Evolutionary conservation across 2,113 vertebrate genomes (phyloP), one percentile per base, ranked within the genome.

Genomic region (Forbesichthys agassizii): DNA sequence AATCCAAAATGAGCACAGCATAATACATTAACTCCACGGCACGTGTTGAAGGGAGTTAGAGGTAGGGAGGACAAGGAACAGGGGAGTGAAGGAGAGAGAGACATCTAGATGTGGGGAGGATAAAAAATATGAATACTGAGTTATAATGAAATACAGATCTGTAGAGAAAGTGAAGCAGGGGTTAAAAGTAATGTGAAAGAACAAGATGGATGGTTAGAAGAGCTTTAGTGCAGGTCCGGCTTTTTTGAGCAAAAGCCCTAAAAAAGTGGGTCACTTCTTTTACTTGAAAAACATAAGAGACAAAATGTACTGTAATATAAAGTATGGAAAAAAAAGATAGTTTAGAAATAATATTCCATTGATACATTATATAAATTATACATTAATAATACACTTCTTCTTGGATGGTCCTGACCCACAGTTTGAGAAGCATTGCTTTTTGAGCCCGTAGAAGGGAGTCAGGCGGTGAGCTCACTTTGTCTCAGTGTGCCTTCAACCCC

Each of bases 11-110:
- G 58, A 70, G 73, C 0, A n/a, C 61, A 73, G 71, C 55, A 42
- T 18, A 71, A 74, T 74, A 78, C 81, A 84, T 77, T 36, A 56
- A 46, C 36, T 71, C 59, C 75, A 68, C 82, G 79, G 77, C 75
- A 71, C 7, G 16, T 4, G 65, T 65, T 77, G 59, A 76, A 82
- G 67, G 33, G 16, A 70, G 55, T 13, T 33, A 53, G 8, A 60
- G 54, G 46, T 4, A 58, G 36, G 48, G 52, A 0, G 20, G 6
- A 51, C 56, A 65, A 27, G 64, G 52, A 65, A 59, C 57, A 48
- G 9, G 48, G 53, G 57, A 27, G 18, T 47, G 42, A 33, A 16
- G 20, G 46, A 66, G 78, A 46, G 71, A 71, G 54, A 83, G 59
- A 71, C 54, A 70, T 64, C n/a, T 11, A 69, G 46, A 70, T 16